Percentiles rank a stretch among this genome's conserved stretches.
phyloP scores from a whole-genome alignment of 2,888 invertebrate genomes.

The Monopis laevigella region DNA sequence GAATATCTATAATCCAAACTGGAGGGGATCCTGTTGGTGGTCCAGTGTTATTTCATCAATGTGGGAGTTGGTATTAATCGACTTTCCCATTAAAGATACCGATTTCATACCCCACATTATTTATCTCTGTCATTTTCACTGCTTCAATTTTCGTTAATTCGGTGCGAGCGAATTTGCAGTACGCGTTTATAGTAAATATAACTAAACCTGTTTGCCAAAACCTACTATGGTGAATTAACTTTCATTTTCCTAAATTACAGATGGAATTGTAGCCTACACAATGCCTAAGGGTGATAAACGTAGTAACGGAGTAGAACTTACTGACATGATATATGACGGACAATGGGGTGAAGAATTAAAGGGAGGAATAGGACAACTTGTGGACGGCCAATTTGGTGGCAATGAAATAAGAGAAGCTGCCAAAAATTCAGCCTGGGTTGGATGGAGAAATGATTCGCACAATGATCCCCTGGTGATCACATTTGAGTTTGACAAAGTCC shows the following conservation, averaged over 20 bases:
- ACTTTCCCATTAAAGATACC: too few relatives aligned
- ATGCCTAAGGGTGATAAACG: slow-evolving; percentile 89
- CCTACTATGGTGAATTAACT: too few relatives aligned
- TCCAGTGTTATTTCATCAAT: too few relatives aligned
- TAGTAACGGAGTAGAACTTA: slow-evolving; percentile 81
- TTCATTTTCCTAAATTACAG: too few relatives aligned
- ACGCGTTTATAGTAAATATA: background rate
- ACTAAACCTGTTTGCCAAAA: background rate
- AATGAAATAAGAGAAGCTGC: slow-evolving; percentile 69
- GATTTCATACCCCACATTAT: too few relatives aligned
- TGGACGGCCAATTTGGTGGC: slow-evolving; percentile 82
- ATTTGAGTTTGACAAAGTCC: slow-evolving; percentile 86
- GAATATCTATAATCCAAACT: too few relatives aligned
- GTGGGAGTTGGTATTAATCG: too few relatives aligned
- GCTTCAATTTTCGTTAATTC: background rate
- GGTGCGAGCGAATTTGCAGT: background rate
- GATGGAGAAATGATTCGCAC: slow-evolving; percentile 83
- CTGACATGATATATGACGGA: slow-evolving; percentile 88
- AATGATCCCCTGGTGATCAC: slow-evolving; percentile 72
- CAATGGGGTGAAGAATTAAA: slow-evolving; percentile 79
- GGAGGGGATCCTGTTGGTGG: too few relatives aligned
- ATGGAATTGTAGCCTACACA: slow-evolving; percentile 84
- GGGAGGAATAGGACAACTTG: slow-evolving; percentile 85
- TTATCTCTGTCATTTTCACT: too few relatives aligned
- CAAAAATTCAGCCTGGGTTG: slow-evolving; percentile 83